Conservation (phyloP, 2,888 invertebrate species). For the Deroplatys truncata region DNA sequence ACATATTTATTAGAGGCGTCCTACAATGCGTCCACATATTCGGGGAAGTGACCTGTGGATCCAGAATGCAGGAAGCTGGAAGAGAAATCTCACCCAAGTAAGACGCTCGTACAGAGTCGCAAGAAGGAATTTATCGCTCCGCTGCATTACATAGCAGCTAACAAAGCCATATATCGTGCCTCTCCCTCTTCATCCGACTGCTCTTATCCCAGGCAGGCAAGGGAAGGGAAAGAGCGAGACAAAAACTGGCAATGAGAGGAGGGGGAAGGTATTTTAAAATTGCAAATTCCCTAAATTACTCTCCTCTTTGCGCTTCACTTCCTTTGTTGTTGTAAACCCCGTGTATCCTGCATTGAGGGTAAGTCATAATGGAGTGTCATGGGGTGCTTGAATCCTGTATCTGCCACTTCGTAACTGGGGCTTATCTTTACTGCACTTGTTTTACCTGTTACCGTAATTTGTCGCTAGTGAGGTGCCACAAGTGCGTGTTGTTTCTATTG, state of each 20-base stretch:
- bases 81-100: not conserved
- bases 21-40: no score
- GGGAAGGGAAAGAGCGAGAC: not conserved
- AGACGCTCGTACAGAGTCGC: not conserved
- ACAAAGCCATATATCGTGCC: conserved; percentile 18
- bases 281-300: conserved; percentile 15
- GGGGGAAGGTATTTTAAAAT: conserved; percentile 9
- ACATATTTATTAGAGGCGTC: no score
- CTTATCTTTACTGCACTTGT: not conserved
- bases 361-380: not conserved
- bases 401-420: not conserved
- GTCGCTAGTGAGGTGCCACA: not conserved
- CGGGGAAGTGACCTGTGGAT: not conserved
- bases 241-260: not conserved
- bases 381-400: not conserved
- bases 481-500: no score
- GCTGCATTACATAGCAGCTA: conserved; percentile 22
- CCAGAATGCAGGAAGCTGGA: not conserved
- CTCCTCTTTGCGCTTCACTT: conserved; percentile 1
- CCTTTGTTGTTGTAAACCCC: not conserved
- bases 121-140: conserved; percentile 19
- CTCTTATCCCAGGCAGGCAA: not conserved
- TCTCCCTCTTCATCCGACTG: not conserved
- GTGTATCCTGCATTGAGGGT: not conserved
- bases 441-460: not conserved